Evolutionary conservation across 1,140 invertebrate species (phyloP), one percentile per base, ranked within the genome.

Genomic region (Drosophila lacertosa): DNA sequence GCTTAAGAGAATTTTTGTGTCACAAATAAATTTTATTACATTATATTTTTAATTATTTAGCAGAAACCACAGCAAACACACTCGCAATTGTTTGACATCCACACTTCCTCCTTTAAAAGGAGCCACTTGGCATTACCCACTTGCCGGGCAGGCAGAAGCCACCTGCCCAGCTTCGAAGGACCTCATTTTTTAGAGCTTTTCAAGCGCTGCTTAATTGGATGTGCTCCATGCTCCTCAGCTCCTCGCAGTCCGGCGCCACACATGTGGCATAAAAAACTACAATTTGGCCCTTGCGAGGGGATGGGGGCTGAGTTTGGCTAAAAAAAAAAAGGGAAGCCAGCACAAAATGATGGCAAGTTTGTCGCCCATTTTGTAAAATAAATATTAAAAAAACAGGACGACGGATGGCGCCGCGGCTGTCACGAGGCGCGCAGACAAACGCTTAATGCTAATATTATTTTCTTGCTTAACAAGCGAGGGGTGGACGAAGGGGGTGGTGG

Each of bases 391-490:
- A 75, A 29, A 9, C 47, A 54, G 57, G 32, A 20, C 24, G 55
- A 58, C 35, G 32, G 58, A 67, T 70, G 80, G 66, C 72, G 71
- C 55, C 67, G 60, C 57, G 62, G 59, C 77, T 77, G 76, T 84
- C 64, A 64, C 67, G 80, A 83, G 81, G 81, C 81, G 81, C 81
- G 74, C 82, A 80, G 81, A 84, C 81, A 84, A 84, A 84, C 81
- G 81, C 81, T 86, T 86, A 86, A 86, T 86, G 81, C 81, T 86
- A 86, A 86, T 86, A 86, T 86, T 86, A 86, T 86, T 86, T 86
- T 86, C 81, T 81, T 86, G 82, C 82, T 86, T 86, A 86, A 86
- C 77, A 86, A 86, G 77, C 65, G 26, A 5, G 7, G 7, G 0
- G 0, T 15, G 9, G 32, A 11, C 11, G 37, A 9, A 10, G 22